Base-by-base conservation (phyloP, 1,140 invertebrate genomes). In the Coenobita brevimanus region DNA sequence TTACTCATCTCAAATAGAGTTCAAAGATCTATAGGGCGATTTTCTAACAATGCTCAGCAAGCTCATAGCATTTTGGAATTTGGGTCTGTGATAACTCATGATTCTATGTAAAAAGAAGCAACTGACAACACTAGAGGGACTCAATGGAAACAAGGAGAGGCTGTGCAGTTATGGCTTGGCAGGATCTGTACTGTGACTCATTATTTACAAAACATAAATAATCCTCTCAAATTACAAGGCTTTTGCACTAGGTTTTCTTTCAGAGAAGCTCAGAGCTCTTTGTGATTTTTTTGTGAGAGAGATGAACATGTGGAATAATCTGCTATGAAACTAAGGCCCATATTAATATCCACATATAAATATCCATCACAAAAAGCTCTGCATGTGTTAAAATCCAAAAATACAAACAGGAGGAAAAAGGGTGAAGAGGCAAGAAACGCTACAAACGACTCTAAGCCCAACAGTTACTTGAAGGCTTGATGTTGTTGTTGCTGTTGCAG, bases 301-400 rank as follows among this genome's bases (percentile, higher is more conserved):
- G n/a, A n/a, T n/a, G n/a, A n/a, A n/a, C n/a, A n/a, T n/a, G n/a
- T n/a, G n/a, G n/a, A n/a, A n/a, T n/a, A n/a, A n/a, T n/a, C n/a
- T n/a, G n/a, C n/a, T n/a, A n/a, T n/a, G n/a, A n/a, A n/a, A n/a
- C 24, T 27, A 46, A 71, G 50, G 38, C 36, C n/a, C 24, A 87
- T 24, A 87, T 27, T 38, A 30, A 71, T 46, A 69, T 50, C 38
- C 75, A 84, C 50, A 75, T 60, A 60, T 46, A 73, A n/a, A 27
- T 87, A 43, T 79, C 73, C 43, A 87, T 87, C 85, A 87, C 85
- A 87, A 71, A 87, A 87, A 87, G 85, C 85, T 87, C 85, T 81
- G 85, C 75, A 87, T 87, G 85, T 87, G 85, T 87, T 87, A 87
- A 87, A 87, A 87, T 87, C 85, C 85, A 87, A 87, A 87, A 87